Percentiles rank a stretch among this genome's conserved stretches.
phyloP scores from a whole-genome alignment of 2,888 invertebrate genomes.

The Sesamia inferens region DNA sequence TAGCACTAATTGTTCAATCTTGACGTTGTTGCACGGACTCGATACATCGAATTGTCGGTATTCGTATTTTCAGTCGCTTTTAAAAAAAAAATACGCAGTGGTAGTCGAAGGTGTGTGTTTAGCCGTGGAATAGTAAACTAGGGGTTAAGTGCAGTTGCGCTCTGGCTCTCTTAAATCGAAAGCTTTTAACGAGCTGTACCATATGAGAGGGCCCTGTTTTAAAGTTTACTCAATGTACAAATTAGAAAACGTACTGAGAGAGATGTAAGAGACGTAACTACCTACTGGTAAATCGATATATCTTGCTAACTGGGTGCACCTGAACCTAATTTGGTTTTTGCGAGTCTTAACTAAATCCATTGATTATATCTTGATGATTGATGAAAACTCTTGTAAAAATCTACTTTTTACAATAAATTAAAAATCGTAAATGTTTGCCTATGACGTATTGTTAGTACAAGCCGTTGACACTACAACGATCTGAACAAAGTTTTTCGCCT shows the following conservation, averaged over 20 bases:
- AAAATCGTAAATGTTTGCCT: not conserved
- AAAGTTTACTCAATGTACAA: not conserved
- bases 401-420: not conserved
- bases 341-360: not conserved
- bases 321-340: not conserved
- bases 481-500: too few species aligned
- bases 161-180: slow-evolving; percentile 4
- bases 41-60: not conserved
- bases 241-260: not conserved
- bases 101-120: too few species aligned
- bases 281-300: not conserved
- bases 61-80: not conserved
- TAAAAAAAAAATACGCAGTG: slow-evolving; percentile 1
- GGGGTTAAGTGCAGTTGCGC: not conserved
- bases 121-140: not conserved
- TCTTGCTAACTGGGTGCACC: not conserved
- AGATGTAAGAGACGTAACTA: too few species aligned
- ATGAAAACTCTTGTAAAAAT: not conserved
- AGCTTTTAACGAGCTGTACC: not conserved
- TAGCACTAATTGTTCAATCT: not conserved
- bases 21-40: not conserved
- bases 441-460: not conserved
- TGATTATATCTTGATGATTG: too few species aligned
- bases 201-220: not conserved
- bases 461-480: too few species aligned